Evolutionary conservation across 64 coral and sea anemone genomes (phyloP).

Genomic region (Dendronephthya gigantea): DNA sequence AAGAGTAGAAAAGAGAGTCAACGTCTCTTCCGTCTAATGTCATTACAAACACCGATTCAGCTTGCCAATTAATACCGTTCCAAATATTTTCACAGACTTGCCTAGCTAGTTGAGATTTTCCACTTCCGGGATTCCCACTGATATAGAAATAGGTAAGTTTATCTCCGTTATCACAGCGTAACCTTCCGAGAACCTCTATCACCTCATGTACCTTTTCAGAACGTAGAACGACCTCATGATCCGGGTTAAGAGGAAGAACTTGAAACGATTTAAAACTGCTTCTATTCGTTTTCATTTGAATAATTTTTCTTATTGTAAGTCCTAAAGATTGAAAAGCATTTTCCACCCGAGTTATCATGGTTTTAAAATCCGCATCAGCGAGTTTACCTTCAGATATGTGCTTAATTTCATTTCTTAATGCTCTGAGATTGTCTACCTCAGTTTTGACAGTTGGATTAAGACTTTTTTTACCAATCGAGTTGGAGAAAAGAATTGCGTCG

Average conservation of each 20-base stretch:
- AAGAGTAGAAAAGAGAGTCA: background rate
- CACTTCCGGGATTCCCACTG: constrained; percentile 29
- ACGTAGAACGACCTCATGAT: background rate
- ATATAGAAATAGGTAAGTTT: constrained; percentile 34
- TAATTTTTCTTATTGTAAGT: background rate
- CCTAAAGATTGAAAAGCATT: background rate
- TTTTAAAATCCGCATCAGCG: constrained; percentile 5
- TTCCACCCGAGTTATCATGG: background rate
- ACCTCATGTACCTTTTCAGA: background rate
- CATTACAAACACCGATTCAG: background rate
- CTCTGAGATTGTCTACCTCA: constrained; percentile 3
- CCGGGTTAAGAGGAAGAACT: background rate
- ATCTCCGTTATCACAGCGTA: background rate
- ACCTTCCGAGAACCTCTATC: background rate
- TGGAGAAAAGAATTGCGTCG: constrained; percentile 16
- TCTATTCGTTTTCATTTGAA: constrained; percentile 14
- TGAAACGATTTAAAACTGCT: background rate
- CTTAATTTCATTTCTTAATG: constrained; percentile 16
- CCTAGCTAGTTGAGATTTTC: too few species aligned
- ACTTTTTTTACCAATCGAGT: background rate
- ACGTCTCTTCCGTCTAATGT: too few species aligned
- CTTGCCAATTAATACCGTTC: background rate
- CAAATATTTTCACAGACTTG: constrained; percentile 21
- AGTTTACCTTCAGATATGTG: background rate
- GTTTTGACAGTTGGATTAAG: background rate